Evolutionary conservation across 1,140 invertebrate genomes (phyloP).

Genomic region (Amphibalanus amphitrite): DNA sequence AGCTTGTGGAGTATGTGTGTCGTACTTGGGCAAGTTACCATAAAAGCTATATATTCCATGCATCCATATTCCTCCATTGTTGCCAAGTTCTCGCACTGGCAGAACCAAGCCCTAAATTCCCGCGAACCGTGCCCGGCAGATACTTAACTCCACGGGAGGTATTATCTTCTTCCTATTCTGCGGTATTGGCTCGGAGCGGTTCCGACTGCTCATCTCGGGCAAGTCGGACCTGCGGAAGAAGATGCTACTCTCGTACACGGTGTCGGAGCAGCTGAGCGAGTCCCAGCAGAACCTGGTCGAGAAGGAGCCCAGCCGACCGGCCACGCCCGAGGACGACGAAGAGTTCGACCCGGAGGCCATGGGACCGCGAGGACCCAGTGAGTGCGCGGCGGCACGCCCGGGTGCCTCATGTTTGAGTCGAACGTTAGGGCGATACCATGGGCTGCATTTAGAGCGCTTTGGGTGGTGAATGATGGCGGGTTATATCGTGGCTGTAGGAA

Average conservation of each 20-base stretch:
- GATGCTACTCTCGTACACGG: background rate
- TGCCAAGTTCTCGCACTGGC: too few relatives aligned
- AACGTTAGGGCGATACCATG: too few relatives aligned
- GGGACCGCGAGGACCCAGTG: background rate
- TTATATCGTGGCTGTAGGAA: too few relatives aligned
- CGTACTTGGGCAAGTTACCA: too few relatives aligned
- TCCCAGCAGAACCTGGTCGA: background rate
- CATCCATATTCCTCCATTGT: too few relatives aligned
- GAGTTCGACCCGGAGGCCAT: background rate
- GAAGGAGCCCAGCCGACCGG: background rate
- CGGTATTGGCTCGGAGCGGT: constrained; percentile 15
- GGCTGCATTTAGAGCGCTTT: too few relatives aligned
- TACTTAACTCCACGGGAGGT: constrained; percentile 10
- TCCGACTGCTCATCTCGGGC: constrained; percentile 13
- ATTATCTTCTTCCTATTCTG: constrained; percentile 15
- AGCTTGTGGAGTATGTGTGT: too few relatives aligned
- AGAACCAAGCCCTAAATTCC: too few relatives aligned
- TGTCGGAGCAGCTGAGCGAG: constrained; percentile 1
- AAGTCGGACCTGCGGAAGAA: constrained; percentile 10
- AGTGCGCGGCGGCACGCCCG: background rate
- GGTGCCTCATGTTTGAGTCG: too few relatives aligned
- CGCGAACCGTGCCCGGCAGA: too few relatives aligned
- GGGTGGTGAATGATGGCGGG: too few relatives aligned
- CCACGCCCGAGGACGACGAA: background rate
- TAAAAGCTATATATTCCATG: too few relatives aligned